phyloP scores from a whole-genome alignment of 2,797 vertebrate species.

The Sebastes matsubarae region DNA sequence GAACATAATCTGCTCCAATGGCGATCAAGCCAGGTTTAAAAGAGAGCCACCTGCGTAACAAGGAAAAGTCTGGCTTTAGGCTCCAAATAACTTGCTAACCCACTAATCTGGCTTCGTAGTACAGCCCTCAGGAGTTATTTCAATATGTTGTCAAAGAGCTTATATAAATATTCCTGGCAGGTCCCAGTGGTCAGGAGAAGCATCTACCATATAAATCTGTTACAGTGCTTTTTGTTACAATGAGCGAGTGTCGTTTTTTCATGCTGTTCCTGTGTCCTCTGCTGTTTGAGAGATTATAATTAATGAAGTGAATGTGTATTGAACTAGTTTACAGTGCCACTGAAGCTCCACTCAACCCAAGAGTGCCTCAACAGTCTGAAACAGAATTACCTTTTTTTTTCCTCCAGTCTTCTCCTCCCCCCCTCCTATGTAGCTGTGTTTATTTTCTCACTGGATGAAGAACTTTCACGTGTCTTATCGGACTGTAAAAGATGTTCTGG shows the following conservation, averaged over 20 bases:
- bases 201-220: conserved; percentile 58
- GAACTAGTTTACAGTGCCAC: conserved; percentile 73
- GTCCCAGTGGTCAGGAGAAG: conserved; percentile 57
- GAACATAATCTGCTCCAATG: too few species aligned
- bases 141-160: conserved; percentile 20
- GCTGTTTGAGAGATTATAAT: conserved; percentile 44
- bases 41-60: too few species aligned
- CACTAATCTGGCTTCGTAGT: neutral
- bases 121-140: conserved; percentile 10
- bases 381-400: neutral
- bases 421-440: neutral
- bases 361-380: conserved; percentile 75
- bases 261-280: conserved; percentile 42
- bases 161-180: conserved; percentile 16
- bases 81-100: neutral
- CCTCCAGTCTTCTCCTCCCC: neutral
- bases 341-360: conserved; percentile 71
- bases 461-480: neutral
- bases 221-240: conserved; percentile 62
- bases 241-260: conserved; percentile 30
- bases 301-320: conserved; percentile 66
- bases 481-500: conserved; percentile 8
- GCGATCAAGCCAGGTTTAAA: too few species aligned
- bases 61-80: neutral
- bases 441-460: conserved; percentile 9